These are phyloP conservation scores for Rhagoletis pomonella DNA, from an alignment of 1,140 invertebrate genomes.

Conservation along the genomic window DNA sequence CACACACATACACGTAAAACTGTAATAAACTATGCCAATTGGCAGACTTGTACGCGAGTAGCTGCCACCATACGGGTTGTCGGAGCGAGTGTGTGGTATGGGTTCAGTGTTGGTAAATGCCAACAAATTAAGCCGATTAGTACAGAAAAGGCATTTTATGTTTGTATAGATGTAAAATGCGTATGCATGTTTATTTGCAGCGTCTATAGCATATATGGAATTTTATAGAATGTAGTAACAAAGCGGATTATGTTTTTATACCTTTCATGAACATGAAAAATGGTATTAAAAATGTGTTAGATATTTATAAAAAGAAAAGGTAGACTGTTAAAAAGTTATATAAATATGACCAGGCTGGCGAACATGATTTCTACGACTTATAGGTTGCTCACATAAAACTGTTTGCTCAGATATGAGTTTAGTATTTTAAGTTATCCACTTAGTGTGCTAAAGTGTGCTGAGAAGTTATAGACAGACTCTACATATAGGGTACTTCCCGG, in stretches of 20 bases:
- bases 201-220: too few relatives aligned
- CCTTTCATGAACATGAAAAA: not conserved
- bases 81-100: not conserved
- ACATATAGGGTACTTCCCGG: too few relatives aligned
- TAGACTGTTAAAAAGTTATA: too few relatives aligned
- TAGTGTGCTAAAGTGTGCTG: too few relatives aligned
- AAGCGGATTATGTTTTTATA: not conserved
- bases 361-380: too few relatives aligned
- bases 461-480: too few relatives aligned
- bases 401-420: too few relatives aligned
- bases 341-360: too few relatives aligned
- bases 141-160: not conserved
- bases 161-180: not conserved
- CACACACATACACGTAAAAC: not conserved
- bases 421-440: too few relatives aligned
- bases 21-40: not conserved
- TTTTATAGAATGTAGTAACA: not conserved
- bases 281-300: too few relatives aligned
- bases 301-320: too few relatives aligned
- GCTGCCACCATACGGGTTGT: not conserved
- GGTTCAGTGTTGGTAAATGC: not conserved
- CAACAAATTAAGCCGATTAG: conserved; percentile 47
- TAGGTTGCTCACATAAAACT: too few relatives aligned
- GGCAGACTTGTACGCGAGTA: not conserved
- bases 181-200: not conserved